Percentiles rank a stretch among this genome's conserved stretches.
Evolutionary conservation across 1,140 invertebrate genomes (phyloP).

Genomic region (Scaptomyza pallida): DNA sequence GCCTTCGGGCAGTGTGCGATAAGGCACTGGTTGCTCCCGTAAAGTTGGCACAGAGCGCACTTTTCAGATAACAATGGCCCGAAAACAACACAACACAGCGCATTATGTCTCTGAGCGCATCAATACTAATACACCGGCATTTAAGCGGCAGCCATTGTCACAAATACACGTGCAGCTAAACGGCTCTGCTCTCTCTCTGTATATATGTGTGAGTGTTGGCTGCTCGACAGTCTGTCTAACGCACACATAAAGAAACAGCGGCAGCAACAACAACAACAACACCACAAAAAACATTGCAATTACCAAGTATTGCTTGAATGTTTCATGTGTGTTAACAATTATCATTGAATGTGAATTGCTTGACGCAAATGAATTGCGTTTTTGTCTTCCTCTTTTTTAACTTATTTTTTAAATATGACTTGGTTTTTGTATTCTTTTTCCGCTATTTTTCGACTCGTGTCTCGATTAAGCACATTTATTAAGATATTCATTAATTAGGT

Average conservation of each 20-base stretch:
- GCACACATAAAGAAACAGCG: no score
- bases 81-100: constrained; percentile 8
- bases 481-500: background rate
- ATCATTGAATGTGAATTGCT: constrained; percentile 59
- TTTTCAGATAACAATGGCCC: constrained; percentile 56
- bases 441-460: background rate
- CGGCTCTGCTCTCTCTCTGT: background rate
- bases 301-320: constrained; percentile 53
- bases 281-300: constrained; percentile 35
- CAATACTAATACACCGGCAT: constrained; percentile 46
- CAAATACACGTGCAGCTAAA: constrained; percentile 14
- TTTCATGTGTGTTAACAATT: constrained; percentile 69
- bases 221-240: background rate
- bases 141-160: constrained; percentile 67
- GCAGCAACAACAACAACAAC: no score
- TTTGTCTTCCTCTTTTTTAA: background rate
- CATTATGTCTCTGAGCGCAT: constrained; percentile 63
- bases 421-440: constrained; percentile 2
- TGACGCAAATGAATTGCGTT: constrained; percentile 68
- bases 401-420: constrained; percentile 3
- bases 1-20: constrained; percentile 14
- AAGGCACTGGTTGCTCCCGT: constrained; percentile 29
- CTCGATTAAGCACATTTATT: background rate
- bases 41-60: constrained; percentile 57
- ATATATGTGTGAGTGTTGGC: constrained; percentile 27